phyloP scores from a whole-genome alignment of 2,888 invertebrate species.

The Sphaerophoria rueppellii region DNA sequence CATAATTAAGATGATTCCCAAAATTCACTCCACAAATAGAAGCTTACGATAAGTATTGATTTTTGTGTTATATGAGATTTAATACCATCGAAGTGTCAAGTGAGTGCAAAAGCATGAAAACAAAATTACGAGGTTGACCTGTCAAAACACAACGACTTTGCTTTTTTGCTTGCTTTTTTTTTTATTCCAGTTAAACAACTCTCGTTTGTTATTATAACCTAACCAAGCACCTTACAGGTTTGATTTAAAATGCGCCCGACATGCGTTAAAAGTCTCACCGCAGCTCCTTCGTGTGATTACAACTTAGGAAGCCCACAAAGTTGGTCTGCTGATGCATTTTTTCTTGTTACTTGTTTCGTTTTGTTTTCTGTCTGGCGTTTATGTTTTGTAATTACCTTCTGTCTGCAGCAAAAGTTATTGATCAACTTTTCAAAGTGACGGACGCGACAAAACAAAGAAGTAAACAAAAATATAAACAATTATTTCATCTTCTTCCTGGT shows the following conservation, averaged over 20 bases:
- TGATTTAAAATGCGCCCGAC: constrained; percentile 19
- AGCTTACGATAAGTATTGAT: background rate
- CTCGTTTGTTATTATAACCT: constrained; percentile 29
- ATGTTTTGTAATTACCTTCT: constrained; percentile 62
- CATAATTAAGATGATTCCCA: constrained; percentile 51
- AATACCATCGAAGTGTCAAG: constrained; percentile 49
- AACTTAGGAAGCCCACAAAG: constrained; percentile 31
- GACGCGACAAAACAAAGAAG: background rate
- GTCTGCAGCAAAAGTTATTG: constrained; percentile 55
- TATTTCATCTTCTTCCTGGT: constrained; percentile 66
- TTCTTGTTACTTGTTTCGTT: constrained; percentile 13
- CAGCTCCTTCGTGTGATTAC: constrained; percentile 8
- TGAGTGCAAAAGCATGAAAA: constrained; percentile 37
- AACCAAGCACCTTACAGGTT: constrained; percentile 44
- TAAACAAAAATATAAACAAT: constrained; percentile 40
- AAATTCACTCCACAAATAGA: constrained; percentile 53
- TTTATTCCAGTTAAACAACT: constrained; percentile 54
- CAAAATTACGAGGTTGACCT: constrained; percentile 61
- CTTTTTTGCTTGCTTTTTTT: background rate
- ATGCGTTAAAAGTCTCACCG: constrained; percentile 42
- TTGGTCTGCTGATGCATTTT: constrained; percentile 10
- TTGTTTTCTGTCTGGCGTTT: constrained; percentile 55
- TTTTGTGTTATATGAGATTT: constrained; percentile 2
- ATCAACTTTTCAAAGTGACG: constrained; percentile 31
- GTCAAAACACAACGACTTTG: constrained; percentile 37